These are phyloP conservation scores for Myotis brandtii DNA, from an alignment of 2,113 vertebrate genomes.

Conservation along the genomic window DNA sequence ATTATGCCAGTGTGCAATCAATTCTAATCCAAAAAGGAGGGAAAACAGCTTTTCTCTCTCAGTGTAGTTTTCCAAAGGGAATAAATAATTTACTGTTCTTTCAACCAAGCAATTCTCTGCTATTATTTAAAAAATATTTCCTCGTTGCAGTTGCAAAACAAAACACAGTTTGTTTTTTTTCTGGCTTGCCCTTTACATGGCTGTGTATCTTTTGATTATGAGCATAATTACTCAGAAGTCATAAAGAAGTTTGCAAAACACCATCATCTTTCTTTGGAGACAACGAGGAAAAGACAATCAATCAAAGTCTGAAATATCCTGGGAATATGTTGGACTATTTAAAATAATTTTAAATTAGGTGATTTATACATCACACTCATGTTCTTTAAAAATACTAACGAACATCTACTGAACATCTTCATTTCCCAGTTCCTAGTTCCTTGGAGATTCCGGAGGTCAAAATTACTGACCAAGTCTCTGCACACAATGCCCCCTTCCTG, in stretches of 20 bases:
- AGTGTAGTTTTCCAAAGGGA: constrained; percentile 82
- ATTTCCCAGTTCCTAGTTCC: neutral
- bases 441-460: neutral
- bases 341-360: neutral
- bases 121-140: constrained; percentile 81
- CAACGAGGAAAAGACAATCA: neutral
- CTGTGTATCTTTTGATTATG: neutral
- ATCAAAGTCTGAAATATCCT: neutral
- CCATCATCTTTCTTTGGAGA: neutral
- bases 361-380: neutral
- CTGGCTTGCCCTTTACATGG: constrained; percentile 33
- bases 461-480: neutral
- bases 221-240: neutral
- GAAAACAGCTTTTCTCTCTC: constrained; percentile 80
- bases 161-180: constrained; percentile 60
- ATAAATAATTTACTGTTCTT: constrained; percentile 86
- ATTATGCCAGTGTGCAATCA: constrained; percentile 83
- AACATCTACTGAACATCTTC: neutral
- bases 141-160: constrained; percentile 39
- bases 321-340: neutral
- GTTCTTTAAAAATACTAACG: neutral
- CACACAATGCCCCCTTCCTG: accelerated
- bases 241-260: neutral
- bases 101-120: constrained; percentile 80
- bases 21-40: constrained; percentile 78